Conservation (phyloP, 2,888 invertebrate genomes). For the Eumacrocentrus americanus region DNA sequence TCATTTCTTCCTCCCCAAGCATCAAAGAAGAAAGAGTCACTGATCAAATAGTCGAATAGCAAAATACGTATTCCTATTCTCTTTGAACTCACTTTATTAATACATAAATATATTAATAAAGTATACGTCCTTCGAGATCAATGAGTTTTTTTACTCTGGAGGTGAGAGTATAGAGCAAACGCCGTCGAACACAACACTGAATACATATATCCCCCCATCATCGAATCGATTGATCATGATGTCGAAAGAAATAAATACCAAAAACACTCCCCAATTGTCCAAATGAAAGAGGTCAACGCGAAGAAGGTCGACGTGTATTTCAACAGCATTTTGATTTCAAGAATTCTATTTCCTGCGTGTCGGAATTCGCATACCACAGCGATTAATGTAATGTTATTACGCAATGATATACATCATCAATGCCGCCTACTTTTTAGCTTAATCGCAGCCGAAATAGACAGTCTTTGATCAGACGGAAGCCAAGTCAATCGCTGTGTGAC, state of each 20-base stretch:
- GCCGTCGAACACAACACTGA: too few relatives aligned
- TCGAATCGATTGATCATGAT: too few relatives aligned
- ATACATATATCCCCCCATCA: too few relatives aligned
- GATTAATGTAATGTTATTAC: too few relatives aligned
- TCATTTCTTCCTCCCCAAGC: background rate
- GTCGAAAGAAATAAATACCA: background rate
- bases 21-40: background rate
- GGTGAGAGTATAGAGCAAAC: too few relatives aligned
- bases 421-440: too few relatives aligned
- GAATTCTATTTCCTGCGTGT: slow-evolving; percentile 1
- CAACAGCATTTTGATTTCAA: slow-evolving; percentile 5
- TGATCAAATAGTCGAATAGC: background rate
- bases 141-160: background rate
- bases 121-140: background rate
- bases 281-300: background rate
- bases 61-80: background rate
- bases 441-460: too few relatives aligned
- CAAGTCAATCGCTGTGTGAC: too few relatives aligned
- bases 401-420: too few relatives aligned
- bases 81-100: background rate
- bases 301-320: slow-evolving; percentile 8
- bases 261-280: background rate
- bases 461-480: too few relatives aligned
- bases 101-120: too few relatives aligned
- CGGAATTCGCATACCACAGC: background rate